A percentile compares a stretch with the other conserved stretches of the same genome.
Evolutionary conservation across 2,797 vertebrate species (phyloP).

Genomic region (Anas acuta): DNA sequence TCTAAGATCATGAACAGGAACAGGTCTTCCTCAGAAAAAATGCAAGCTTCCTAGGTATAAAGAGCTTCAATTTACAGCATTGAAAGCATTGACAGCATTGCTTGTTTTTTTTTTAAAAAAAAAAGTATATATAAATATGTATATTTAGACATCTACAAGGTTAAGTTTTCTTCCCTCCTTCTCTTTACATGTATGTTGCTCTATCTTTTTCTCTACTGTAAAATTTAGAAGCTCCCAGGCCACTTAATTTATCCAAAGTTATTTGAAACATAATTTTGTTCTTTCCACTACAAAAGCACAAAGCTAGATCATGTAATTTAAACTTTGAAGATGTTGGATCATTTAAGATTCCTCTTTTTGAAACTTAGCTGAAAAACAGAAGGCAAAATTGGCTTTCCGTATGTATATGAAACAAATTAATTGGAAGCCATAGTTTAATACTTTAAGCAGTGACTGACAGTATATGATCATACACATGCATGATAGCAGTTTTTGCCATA

Average conservation of each 20-base stretch:
- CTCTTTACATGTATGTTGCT: neutral
- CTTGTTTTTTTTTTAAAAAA: no score
- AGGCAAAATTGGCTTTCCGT: neutral
- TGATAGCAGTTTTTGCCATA: neutral
- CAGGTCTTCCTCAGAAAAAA: neutral
- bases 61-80: neutral
- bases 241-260: neutral
- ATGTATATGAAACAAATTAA: neutral
- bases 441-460: neutral
- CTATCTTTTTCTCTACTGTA: neutral
- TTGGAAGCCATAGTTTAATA: neutral
- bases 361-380: neutral
- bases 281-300: neutral
- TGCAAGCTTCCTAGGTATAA: no score
- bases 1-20: neutral
- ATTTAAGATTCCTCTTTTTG: neutral
- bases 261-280: neutral
- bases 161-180: neutral
- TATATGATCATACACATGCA: neutral
- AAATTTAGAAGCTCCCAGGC: neutral
- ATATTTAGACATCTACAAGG: neutral
- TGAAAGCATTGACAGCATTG: neutral
- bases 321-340: neutral
- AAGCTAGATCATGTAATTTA: neutral
- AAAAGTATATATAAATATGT: no score